phyloP scores from a whole-genome alignment of 2,797 vertebrate genomes.

The Otolemur crassicaudatus region DNA sequence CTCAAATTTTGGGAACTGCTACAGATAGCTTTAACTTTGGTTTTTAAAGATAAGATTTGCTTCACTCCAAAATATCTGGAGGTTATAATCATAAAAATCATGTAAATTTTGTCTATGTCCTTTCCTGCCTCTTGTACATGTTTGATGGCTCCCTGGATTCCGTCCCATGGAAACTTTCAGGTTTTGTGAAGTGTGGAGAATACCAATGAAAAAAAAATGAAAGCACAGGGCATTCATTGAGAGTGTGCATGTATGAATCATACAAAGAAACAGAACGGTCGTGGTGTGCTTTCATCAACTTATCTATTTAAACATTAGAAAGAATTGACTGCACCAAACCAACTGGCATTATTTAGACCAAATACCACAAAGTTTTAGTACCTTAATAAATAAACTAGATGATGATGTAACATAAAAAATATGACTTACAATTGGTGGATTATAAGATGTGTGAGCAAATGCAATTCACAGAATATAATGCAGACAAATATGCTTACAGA shows the following conservation, averaged over 20 bases:
- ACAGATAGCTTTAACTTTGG: conserved; percentile 39
- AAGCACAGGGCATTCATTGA: neutral
- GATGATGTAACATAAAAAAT: neutral
- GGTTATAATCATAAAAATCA: conserved; percentile 2
- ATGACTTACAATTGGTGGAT: neutral
- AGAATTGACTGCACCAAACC: neutral
- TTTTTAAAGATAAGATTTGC: conserved; percentile 23
- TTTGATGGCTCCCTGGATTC: neutral
- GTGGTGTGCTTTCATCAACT: neutral
- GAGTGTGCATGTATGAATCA: neutral
- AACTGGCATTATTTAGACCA: neutral
- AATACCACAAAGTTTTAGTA: neutral
- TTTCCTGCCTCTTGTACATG: neutral
- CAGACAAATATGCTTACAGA: neutral
- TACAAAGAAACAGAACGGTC: neutral
- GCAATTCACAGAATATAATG: neutral
- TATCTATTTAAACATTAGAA: neutral
- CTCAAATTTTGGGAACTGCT: neutral
- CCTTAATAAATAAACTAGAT: neutral
- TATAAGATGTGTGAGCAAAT: neutral
- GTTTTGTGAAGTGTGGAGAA: neutral
- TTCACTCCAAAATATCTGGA: conserved; percentile 35
- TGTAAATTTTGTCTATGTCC: neutral
- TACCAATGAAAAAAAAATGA: neutral
- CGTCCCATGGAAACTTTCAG: neutral